Evolutionary conservation across 2,888 invertebrate species (phyloP).

Genomic region (Epinotia ramella): DNA sequence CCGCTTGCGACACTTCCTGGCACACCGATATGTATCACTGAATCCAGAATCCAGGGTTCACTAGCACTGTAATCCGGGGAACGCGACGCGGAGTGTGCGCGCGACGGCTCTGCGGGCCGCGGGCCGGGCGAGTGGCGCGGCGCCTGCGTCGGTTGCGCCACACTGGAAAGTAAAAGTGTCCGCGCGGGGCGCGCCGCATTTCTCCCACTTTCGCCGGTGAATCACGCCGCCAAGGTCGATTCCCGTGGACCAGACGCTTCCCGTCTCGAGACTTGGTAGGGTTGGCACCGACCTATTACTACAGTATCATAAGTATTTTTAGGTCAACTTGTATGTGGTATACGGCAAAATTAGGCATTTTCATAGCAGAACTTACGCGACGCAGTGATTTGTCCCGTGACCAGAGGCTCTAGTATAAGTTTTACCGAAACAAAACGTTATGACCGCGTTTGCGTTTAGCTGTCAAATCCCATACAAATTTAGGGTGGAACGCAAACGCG

Average conservation of each 20-base stretch:
- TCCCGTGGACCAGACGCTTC: conserved; percentile 73
- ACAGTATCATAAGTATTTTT: not conserved
- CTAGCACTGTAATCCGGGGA: conserved; percentile 83
- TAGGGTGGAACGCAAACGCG: too few species aligned
- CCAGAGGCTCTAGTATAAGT: too few species aligned
- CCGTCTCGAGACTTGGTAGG: conserved; percentile 37
- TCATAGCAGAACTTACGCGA: not conserved
- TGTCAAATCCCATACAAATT: too few species aligned
- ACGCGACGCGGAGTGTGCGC: conserved; percentile 56
- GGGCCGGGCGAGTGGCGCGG: conserved; percentile 83
- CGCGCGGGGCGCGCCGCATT: conserved; percentile 81
- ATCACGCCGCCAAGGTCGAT: conserved; percentile 80
- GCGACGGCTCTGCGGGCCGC: conserved; percentile 48
- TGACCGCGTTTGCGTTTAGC: too few species aligned
- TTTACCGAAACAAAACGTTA: too few species aligned
- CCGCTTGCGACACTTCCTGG: conserved; percentile 82
- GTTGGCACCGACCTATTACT: conserved; percentile 22
- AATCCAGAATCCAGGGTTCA: conserved; percentile 38
- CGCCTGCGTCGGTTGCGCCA: conserved; percentile 82
- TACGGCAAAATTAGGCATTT: not conserved
- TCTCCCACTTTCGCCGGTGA: conserved; percentile 85
- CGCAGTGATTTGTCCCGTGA: not conserved
- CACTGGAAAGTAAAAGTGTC: conserved; percentile 84
- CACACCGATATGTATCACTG: conserved; percentile 64
- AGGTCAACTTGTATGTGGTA: conserved; percentile 1